phyloP scores from a whole-genome alignment of 2,888 invertebrate species.

The Thysanoteuthis rhombus region DNA sequence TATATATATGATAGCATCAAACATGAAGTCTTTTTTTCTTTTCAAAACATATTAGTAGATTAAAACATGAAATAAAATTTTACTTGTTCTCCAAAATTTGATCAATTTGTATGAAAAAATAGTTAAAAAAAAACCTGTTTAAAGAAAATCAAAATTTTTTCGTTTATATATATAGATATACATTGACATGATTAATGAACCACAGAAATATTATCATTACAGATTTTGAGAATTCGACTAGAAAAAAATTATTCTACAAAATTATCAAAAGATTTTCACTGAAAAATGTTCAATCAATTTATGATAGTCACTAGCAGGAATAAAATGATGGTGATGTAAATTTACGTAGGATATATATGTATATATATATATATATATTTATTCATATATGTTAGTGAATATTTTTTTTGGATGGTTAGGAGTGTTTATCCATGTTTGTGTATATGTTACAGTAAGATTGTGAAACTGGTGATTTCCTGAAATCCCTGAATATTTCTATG shows the following conservation, averaged over 20 bases:
- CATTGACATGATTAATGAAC: neutral
- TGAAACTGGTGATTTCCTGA: no score
- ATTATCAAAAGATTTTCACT: neutral
- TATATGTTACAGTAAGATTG: no score
- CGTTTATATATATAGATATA: neutral
- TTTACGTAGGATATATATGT: constrained; percentile 16
- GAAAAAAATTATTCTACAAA: neutral
- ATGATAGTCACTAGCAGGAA: neutral
- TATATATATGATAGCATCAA: neutral
- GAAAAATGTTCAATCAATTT: neutral
- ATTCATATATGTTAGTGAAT: neutral
- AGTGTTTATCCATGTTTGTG: neutral
- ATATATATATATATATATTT: constrained; percentile 22
- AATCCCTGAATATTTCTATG: no score
- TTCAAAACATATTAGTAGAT: neutral
- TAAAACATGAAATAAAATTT: neutral
- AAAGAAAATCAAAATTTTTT: neutral
- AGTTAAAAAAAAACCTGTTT: neutral
- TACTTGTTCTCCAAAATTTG: neutral
- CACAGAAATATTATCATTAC: no score
- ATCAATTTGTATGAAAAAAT: neutral
- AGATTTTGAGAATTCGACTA: neutral
- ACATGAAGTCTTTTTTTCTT: neutral
- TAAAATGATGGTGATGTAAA: neutral
- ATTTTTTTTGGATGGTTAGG: neutral